These are phyloP conservation scores for Campaea margaritaria DNA, from an alignment of 2,888 invertebrate genomes.

Conservation along the genomic window DNA sequence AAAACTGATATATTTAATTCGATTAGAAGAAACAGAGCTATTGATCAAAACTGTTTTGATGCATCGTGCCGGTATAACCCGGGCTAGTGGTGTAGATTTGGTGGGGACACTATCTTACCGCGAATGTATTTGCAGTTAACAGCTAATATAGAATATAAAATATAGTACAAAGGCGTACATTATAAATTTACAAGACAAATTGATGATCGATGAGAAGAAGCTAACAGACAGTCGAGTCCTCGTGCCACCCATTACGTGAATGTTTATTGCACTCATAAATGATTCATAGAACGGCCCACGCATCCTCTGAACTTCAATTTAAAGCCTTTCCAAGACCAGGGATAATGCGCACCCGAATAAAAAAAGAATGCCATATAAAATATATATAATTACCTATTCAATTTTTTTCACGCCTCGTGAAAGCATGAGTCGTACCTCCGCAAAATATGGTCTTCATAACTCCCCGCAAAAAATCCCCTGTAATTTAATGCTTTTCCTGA, in stretches of 20 bases:
- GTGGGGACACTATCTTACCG: no score
- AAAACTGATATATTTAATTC: no score
- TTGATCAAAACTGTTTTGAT: no score
- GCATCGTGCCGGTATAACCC: no score
- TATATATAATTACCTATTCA: slow-evolving; percentile 67
- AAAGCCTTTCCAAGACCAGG: slow-evolving; percentile 48
- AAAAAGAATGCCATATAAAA: slow-evolving; percentile 58
- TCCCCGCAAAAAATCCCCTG: slow-evolving; percentile 67
- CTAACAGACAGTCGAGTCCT: not conserved
- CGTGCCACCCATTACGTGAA: slow-evolving; percentile 20
- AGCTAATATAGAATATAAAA: no score
- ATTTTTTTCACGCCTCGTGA: slow-evolving; percentile 62
- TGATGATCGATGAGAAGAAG: slow-evolving; percentile 7
- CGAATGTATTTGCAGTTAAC: not conserved
- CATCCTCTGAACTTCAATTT: slow-evolving; percentile 49
- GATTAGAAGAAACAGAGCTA: no score
- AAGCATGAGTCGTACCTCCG: slow-evolving; percentile 71
- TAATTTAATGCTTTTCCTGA: slow-evolving; percentile 77
- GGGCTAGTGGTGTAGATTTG: no score
- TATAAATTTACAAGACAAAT: slow-evolving; percentile 3
- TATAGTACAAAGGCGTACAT: no score
- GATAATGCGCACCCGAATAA: slow-evolving; percentile 57
- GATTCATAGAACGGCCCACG: slow-evolving; percentile 48
- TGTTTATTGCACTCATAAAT: slow-evolving; percentile 35
- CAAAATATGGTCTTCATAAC: slow-evolving; percentile 80